phyloP scores from a whole-genome alignment of 1,140 invertebrate genomes.

The Hyles euphorbiae region DNA sequence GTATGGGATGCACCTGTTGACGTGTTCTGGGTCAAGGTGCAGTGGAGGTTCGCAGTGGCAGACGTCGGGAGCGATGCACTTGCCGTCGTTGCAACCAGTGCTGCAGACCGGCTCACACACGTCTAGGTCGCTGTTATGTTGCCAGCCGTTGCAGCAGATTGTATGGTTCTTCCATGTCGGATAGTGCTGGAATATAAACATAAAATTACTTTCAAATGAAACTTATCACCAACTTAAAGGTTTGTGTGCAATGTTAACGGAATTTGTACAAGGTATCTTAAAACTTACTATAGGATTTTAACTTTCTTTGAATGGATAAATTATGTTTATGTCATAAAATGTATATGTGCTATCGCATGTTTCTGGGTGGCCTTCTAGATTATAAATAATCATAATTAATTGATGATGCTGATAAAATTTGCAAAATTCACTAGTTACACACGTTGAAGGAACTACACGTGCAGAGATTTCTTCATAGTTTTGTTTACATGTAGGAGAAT shows the following conservation, averaged over 20 bases:
- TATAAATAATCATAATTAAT: no score
- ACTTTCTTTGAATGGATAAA: no score
- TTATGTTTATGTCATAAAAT: no score
- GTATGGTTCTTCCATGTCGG: constrained; percentile 28
- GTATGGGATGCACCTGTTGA: constrained; percentile 57
- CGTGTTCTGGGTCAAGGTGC: constrained; percentile 28
- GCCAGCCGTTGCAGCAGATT: constrained; percentile 48
- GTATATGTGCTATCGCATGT: no score
- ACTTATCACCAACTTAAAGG: no score
- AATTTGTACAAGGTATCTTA: background rate
- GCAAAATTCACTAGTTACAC: no score
- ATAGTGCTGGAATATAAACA: constrained; percentile 32
- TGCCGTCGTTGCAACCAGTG: constrained; percentile 74
- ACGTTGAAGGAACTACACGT: no score
- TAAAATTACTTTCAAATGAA: background rate
- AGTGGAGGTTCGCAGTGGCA: constrained; percentile 69
- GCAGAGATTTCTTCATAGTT: no score
- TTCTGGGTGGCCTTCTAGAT: no score
- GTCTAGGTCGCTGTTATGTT: constrained; percentile 41
- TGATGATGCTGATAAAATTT: no score
- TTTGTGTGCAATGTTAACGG: background rate
- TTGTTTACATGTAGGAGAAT: no score
- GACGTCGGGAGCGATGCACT: constrained; percentile 74
- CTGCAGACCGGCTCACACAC: constrained; percentile 72
- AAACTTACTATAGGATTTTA: no score